Percentiles rank a stretch among this genome's conserved stretches.
These are phyloP conservation scores for Loripinus fragilis DNA, from an alignment of 2,888 invertebrate species.

Conservation along the genomic window DNA sequence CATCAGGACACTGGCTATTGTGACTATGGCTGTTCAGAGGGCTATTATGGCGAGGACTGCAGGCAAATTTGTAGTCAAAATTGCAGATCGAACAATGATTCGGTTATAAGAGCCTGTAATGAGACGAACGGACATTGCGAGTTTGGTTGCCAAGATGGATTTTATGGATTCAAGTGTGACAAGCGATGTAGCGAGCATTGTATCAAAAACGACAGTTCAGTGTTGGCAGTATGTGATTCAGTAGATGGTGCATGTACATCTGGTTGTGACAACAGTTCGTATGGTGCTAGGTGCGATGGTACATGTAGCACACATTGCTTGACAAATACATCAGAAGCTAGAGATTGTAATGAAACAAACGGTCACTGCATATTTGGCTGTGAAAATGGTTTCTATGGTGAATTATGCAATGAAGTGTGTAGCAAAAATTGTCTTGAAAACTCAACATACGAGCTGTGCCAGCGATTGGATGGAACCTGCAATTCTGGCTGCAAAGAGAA, in stretches of 20 bases:
- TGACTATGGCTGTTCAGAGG: neutral
- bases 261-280: neutral
- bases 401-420: neutral
- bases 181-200: neutral
- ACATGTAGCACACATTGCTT: neutral
- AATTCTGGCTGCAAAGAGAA: neutral
- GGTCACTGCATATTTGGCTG: constrained; percentile 6
- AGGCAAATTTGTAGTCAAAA: neutral
- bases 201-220: neutral
- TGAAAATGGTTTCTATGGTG: constrained; percentile 2
- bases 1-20: neutral
- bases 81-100: neutral
- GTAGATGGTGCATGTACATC: neutral
- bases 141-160: constrained; percentile 2
- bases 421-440: neutral
- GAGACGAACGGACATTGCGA: constrained; percentile 7
- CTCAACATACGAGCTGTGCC: neutral
- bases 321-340: neutral
- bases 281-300: neutral
- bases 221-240: neutral
- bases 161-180: neutral
- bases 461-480: neutral
- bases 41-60: neutral
- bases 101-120: neutral
- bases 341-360: neutral